phyloP scores from a whole-genome alignment of 1,140 invertebrate genomes.

The Aleiodes sp. region DNA sequence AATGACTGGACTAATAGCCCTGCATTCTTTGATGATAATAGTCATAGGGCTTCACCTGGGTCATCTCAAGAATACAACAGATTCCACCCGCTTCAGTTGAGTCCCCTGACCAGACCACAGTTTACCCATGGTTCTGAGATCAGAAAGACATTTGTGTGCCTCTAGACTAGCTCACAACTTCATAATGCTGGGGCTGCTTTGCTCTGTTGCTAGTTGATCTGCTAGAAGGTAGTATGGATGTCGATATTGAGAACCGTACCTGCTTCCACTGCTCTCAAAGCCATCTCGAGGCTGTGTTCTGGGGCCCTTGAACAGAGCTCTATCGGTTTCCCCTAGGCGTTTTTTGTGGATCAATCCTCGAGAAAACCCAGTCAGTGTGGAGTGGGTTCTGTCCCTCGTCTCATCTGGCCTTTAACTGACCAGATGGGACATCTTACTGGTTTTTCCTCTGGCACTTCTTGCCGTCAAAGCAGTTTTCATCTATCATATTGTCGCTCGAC shows the following conservation, averaged over 20 bases:
- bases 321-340: too few species aligned
- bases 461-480: too few species aligned
- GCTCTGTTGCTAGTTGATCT: constrained; percentile 40
- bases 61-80: neutral
- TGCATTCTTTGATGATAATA: neutral
- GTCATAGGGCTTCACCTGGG: neutral
- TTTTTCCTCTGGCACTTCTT: too few species aligned
- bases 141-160: constrained; percentile 37
- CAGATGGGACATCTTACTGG: too few species aligned
- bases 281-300: too few species aligned
- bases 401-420: neutral
- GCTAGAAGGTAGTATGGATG: constrained; percentile 3
- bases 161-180: constrained; percentile 25
- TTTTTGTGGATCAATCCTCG: too few species aligned
- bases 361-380: too few species aligned
- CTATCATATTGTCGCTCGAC: too few species aligned
- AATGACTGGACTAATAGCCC: too few species aligned
- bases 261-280: neutral
- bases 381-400: too few species aligned
- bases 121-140: constrained; percentile 39
- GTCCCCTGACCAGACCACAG: constrained; percentile 16
- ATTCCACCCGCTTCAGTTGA: neutral
- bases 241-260: neutral
- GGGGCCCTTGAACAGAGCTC: too few species aligned
- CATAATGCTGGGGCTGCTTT: constrained; percentile 36